Conservation (phyloP, 1,140 invertebrate genomes). For the Diabrotica virgifera region DNA sequence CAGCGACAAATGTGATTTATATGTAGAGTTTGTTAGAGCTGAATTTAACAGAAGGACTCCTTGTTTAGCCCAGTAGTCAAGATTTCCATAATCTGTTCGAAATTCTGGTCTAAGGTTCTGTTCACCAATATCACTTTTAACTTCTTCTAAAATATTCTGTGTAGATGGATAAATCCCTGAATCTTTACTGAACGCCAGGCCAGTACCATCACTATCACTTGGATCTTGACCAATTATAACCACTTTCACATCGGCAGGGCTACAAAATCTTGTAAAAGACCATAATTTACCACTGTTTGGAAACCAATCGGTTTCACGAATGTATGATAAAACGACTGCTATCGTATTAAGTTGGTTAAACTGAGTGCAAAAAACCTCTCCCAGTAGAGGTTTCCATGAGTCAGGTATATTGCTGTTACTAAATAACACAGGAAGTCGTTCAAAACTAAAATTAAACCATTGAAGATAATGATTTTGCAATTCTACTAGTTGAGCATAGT, state of each 20-base stretch:
- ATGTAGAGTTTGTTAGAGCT: background rate
- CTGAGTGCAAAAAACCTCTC: too few relatives aligned
- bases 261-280: constrained; percentile 6
- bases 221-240: constrained; percentile 15
- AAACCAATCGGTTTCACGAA: background rate
- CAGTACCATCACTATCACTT: background rate
- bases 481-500: too few relatives aligned
- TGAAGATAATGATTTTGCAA: too few relatives aligned
- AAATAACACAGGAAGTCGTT: too few relatives aligned
- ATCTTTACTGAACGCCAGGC: constrained; percentile 1
- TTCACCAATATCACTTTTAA: background rate
- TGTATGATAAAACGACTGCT: background rate
- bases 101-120: background rate
- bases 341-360: too few relatives aligned
- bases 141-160: constrained; percentile 7
- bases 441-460: too few relatives aligned
- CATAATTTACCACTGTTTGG: background rate
- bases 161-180: background rate
- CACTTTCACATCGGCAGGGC: constrained; percentile 9
- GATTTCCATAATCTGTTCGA: background rate
- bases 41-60: constrained; percentile 13
- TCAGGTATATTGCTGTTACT: too few relatives aligned
- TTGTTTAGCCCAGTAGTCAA: constrained; percentile 10
- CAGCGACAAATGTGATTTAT: background rate
- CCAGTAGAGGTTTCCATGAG: too few relatives aligned